phyloP scores from a whole-genome alignment of 2,888 invertebrate species.

The Mesorhabditis belari region DNA sequence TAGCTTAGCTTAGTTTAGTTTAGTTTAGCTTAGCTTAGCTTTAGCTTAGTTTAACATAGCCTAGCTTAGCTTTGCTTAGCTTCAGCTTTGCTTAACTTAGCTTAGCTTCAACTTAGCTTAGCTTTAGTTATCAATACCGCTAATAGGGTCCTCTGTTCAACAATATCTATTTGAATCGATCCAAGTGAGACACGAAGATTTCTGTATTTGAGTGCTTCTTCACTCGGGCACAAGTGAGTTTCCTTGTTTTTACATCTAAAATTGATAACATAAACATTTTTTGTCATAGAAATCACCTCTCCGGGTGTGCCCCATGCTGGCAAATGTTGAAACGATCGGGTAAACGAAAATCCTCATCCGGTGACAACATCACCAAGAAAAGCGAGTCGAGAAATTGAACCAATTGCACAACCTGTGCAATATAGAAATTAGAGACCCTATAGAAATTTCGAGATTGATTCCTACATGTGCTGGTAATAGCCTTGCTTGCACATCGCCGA shows the following conservation, averaged over 20 bases:
- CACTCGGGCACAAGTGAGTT: not conserved
- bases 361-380: conserved; percentile 73
- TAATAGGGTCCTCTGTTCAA: conserved; percentile 67
- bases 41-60: too few species aligned
- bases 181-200: conserved; percentile 77
- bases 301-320: conserved; percentile 53
- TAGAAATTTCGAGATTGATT: not conserved
- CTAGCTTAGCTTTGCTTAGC: too few species aligned
- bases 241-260: not conserved
- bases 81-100: too few species aligned
- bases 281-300: not conserved
- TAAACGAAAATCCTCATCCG: conserved; percentile 80
- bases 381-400: conserved; percentile 82
- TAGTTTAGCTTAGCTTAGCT: too few species aligned
- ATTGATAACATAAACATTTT: too few species aligned
- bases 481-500: conserved; percentile 86
- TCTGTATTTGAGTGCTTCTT: not conserved
- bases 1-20: too few species aligned
- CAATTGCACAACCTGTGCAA: conserved; percentile 69
- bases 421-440: not conserved
- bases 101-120: too few species aligned
- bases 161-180: conserved; percentile 79
- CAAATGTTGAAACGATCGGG: conserved; percentile 65
- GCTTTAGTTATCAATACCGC: too few species aligned
- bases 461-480: conserved; percentile 56